phyloP scores from a whole-genome alignment of 2,797 vertebrate species.

The Psittacula echo region DNA sequence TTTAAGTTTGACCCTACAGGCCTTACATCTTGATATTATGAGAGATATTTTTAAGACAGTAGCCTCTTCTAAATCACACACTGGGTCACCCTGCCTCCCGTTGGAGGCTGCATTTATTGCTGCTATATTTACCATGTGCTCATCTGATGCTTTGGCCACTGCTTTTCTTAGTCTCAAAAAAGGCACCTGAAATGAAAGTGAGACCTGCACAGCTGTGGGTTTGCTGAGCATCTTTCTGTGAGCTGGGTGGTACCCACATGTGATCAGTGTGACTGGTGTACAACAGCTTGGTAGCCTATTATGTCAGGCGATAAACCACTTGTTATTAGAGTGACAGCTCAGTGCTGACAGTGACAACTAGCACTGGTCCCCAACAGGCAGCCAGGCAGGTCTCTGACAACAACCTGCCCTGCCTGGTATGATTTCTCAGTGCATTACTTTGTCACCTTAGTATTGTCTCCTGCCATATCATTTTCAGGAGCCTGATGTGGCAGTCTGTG shows the following conservation, averaged over 20 bases:
- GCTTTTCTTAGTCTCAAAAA: background rate
- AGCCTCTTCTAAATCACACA: background rate
- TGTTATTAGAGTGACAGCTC: background rate
- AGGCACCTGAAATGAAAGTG: background rate
- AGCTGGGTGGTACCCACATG: background rate
- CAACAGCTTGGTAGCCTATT: background rate
- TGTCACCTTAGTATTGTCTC: background rate
- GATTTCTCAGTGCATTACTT: background rate
- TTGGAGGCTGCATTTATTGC: background rate
- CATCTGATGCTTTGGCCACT: rapidly evolving
- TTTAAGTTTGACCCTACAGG: background rate
- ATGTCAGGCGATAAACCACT: background rate
- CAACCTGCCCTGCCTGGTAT: background rate
- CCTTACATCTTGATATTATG: background rate
- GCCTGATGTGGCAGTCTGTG: rapidly evolving
- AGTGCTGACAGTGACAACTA: background rate
- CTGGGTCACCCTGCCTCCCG: background rate
- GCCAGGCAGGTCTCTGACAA: background rate
- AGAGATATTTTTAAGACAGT: background rate
- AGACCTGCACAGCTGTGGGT: rapidly evolving
- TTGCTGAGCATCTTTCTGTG: background rate
- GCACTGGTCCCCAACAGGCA: background rate
- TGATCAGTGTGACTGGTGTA: background rate
- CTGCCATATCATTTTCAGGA: rapidly evolving
- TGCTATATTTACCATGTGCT: rapidly evolving